These are phyloP conservation scores for Ellobium chinense DNA, from an alignment of 2,888 invertebrate species.

Conservation along the genomic window DNA sequence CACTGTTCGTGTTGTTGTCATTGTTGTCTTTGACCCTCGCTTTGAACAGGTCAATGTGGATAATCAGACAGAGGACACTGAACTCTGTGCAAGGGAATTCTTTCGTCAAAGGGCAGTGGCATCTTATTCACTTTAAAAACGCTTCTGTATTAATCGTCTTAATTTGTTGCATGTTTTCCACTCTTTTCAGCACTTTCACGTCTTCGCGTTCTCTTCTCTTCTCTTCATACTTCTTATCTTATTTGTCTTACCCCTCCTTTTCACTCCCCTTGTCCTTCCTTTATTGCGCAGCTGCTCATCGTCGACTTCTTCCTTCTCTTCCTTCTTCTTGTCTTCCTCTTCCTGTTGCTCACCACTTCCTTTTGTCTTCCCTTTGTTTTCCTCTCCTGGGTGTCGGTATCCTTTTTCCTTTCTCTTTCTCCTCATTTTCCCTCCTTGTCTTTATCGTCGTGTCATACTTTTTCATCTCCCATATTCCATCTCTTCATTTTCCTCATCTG, in stretches of 20 bases:
- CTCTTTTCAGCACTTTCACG: not conserved
- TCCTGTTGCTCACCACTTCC: not conserved
- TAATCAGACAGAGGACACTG: no score
- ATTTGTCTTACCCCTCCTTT: not conserved
- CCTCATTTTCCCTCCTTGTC: no score
- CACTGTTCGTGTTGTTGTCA: no score
- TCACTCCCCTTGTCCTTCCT: not conserved
- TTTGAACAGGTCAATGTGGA: no score
- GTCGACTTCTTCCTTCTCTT: not conserved
- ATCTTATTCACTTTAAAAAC: no score
- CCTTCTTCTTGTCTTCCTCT: not conserved
- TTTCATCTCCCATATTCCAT: not conserved
- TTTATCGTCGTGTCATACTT: no score
- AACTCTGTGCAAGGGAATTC: no score
- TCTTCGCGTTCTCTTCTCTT: not conserved
- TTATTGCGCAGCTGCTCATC: not conserved
- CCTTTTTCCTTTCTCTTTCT: not conserved
- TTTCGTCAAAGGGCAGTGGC: no score
- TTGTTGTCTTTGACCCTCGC: no score
- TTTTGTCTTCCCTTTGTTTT: conserved; percentile 4
- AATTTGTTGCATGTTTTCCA: not conserved
- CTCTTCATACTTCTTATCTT: not conserved
- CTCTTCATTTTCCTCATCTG: not conserved
- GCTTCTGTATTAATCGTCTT: no score
- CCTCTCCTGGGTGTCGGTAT: conserved; percentile 8